A percentile compares a stretch with the other conserved stretches of the same genome.
These are phyloP conservation scores for Microtus richardsoni DNA, from an alignment of 2,113 vertebrate species.

Conservation along the genomic window DNA sequence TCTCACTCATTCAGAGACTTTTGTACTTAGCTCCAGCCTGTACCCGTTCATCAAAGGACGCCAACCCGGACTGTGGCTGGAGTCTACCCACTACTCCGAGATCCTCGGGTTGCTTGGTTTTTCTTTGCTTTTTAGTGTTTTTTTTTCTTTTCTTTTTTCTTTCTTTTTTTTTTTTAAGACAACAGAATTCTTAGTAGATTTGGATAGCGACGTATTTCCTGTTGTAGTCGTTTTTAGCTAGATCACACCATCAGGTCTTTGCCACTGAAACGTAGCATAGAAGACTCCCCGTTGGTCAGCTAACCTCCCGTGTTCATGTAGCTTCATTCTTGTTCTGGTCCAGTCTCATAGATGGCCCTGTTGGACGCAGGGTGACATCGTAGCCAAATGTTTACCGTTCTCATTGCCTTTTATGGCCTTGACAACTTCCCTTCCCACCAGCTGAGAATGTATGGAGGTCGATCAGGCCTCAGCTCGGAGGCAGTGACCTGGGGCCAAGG, in stretches of 20 bases:
- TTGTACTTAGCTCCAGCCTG: conserved; percentile 85
- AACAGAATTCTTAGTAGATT: conserved; percentile 83
- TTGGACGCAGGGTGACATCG: conserved; percentile 59
- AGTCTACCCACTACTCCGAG: conserved; percentile 62
- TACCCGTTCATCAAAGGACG: conserved; percentile 77
- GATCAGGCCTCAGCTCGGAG: conserved; percentile 56
- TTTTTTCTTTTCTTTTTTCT: background rate
- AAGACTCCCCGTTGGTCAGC: conserved; percentile 67
- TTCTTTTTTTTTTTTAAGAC: conserved; percentile 36
- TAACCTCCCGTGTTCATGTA: conserved; percentile 76
- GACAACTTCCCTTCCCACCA: conserved; percentile 71
- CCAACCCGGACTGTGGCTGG: conserved; percentile 73
- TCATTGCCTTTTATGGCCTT: conserved; percentile 81
- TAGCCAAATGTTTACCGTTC: conserved; percentile 82
- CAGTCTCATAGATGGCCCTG: conserved; percentile 64
- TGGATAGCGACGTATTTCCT: conserved; percentile 78
- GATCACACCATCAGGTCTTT: conserved; percentile 78
- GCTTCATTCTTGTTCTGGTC: conserved; percentile 66
- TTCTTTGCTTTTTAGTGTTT: background rate
- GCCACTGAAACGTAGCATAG: conserved; percentile 77
- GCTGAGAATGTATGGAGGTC: conserved; percentile 78
- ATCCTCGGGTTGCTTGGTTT: conserved; percentile 67
- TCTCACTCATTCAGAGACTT: conserved; percentile 85
- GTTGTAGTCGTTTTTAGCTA: conserved; percentile 71
- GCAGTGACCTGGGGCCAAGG: conserved; percentile 78